Evolutionary conservation across 2,888 invertebrate genomes (phyloP), one percentile per base, ranked within the genome.

Genomic region (Onthophagus sagittarius): DNA sequence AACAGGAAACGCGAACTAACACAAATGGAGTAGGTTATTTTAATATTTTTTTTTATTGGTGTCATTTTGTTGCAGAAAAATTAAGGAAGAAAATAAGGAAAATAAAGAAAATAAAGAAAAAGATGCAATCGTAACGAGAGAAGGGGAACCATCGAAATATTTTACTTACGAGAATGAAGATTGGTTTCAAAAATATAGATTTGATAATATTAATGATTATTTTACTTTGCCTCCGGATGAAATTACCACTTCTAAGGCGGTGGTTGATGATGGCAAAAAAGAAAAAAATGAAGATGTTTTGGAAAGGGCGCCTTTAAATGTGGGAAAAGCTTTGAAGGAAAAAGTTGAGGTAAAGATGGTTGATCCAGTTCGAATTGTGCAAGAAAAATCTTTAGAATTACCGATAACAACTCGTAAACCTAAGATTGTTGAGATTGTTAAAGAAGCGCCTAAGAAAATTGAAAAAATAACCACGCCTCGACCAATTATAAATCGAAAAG

Each of bases 131-230:
- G 39, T 53, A 53, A 53, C 39, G 2, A 11, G 7, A 9, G 39
- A 53, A 53, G 39, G 31, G 0, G 64, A 64, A 64, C 64, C 64
- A 9, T 23, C 39, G 39, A 53, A 53, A 53, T 53, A 53, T 53
- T 53, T 53, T 53, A 53, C 39, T 53, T 53, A 53, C 6, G 39
- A 53, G 11, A 32, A 31, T 23, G 67, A 67, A 67, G 67, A 67
- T 67, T 67, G 67, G 67, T 67, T 67, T 32, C 67, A 67, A 32
- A 15, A 67, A 32, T 67, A 67, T 32, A 15, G 32, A 67, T 67
- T 67, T 31, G 67, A 67, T 23, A 67, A 67, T 23, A 67, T 67
- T 15, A 32, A 32, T n/a, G 67, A 67, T 67, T 67, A 67, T n/a
- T 67, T 53, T 53, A 53, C 39, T 53, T 53, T 53, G 6, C 39